phyloP scores from a whole-genome alignment of 2,113 vertebrate genomes.

The Tapirus terrestris region DNA sequence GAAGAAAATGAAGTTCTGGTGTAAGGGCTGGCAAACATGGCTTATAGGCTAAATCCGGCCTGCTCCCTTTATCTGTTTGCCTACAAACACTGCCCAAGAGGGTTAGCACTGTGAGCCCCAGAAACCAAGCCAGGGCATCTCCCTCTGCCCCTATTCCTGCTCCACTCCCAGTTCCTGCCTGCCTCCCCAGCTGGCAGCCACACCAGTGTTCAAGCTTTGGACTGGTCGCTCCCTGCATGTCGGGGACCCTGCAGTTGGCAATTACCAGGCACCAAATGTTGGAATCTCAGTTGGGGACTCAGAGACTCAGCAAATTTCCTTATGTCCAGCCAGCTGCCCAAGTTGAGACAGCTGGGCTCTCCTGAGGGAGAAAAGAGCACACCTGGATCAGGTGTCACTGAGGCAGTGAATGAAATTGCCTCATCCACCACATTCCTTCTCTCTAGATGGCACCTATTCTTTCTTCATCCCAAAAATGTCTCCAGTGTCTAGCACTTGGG shows the following conservation, averaged over 20 bases:
- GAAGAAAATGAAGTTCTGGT: not conserved
- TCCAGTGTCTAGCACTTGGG: not conserved
- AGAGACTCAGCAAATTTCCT: not conserved
- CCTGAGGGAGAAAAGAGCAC: not conserved
- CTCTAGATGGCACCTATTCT: not conserved
- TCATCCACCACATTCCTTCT: not conserved
- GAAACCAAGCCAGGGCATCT: not conserved
- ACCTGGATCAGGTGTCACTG: not conserved
- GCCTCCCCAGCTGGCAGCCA: not conserved
- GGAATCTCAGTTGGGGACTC: not conserved
- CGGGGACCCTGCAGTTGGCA: not conserved
- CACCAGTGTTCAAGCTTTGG: not conserved
- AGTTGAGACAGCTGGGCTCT: not conserved
- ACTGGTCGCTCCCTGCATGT: not conserved
- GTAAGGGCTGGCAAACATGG: not conserved
- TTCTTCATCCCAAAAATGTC: not conserved
- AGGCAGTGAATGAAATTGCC: not conserved
- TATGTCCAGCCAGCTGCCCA: not conserved
- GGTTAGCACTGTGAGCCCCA: not conserved
- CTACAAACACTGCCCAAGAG: not conserved
- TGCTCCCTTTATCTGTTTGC: not conserved
- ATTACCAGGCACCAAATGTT: not conserved
- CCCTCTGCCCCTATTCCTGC: accelerated
- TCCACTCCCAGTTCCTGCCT: not conserved
- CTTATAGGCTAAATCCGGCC: not conserved